These are phyloP conservation scores for Uloborus plumipes DNA, from an alignment of 2,888 invertebrate genomes.

Conservation along the genomic window DNA sequence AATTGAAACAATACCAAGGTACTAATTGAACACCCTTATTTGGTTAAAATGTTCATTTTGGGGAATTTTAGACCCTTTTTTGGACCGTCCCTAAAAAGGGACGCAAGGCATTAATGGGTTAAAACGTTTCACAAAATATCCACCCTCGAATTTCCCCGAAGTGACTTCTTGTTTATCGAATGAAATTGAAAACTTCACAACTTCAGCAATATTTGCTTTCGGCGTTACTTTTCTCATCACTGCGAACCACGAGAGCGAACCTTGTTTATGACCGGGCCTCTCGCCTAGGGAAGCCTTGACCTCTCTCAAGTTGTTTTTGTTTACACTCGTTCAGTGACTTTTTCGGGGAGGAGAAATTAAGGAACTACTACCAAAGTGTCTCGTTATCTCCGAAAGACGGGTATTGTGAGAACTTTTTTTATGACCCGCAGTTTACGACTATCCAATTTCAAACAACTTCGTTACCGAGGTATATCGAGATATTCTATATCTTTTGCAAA, in stretches of 20 bases:
- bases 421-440: conserved; percentile 23
- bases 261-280: conserved; percentile 9
- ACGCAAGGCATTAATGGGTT: no score
- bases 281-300: conserved; percentile 23
- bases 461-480: conserved; percentile 3
- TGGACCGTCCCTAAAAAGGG: no score
- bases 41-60: no score
- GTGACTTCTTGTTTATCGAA: no score
- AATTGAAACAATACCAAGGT: no score
- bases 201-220: no score
- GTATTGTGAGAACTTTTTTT: conserved; percentile 21
- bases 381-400: conserved; percentile 4
- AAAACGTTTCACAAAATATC: no score
- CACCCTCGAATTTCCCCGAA: no score
- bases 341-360: conserved; percentile 8
- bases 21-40: no score
- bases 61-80: no score
- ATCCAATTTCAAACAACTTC: background rate
- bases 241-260: background rate
- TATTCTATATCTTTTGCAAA: background rate
- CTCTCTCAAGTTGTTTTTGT: conserved; percentile 50
- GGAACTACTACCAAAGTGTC: conserved; percentile 9
- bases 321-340: conserved; percentile 18
- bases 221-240: no score
- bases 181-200: no score